A percentile compares a stretch with the other conserved stretches of the same genome.
Conservation (phyloP, 2,797 vertebrate species). For the Garrulus glandarius region DNA sequence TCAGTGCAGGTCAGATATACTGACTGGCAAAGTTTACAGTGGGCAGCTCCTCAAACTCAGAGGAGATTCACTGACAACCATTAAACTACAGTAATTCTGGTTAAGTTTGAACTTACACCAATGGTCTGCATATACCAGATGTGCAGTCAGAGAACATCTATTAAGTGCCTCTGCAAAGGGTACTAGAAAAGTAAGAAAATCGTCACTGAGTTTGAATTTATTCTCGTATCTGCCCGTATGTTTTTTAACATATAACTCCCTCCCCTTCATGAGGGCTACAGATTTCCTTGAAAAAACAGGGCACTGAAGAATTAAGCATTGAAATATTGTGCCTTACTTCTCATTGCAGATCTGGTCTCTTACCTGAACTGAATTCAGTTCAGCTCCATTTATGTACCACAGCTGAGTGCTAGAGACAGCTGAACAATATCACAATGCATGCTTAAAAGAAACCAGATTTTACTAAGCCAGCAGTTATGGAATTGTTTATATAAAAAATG, state of each 20-base stretch:
- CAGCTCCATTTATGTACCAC: not conserved
- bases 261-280: not conserved
- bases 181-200: not conserved
- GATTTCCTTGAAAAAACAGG: not conserved
- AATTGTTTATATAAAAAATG: not conserved
- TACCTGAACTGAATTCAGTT: not conserved
- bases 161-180: not conserved
- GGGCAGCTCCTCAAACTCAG: not conserved
- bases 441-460: not conserved
- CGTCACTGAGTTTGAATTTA: not conserved
- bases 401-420: not conserved
- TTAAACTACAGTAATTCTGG: not conserved
- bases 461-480: not conserved
- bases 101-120: not conserved
- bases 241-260: not conserved
- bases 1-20: not conserved
- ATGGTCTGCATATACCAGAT: not conserved
- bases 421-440: not conserved
- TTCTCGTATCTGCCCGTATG: not conserved
- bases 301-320: not conserved
- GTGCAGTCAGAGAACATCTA: not conserved
- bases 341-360: not conserved
- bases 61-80: not conserved
- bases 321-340: not conserved
- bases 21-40: not conserved